Evolutionary conservation across 2,797 vertebrate genomes (phyloP).

Genomic region (Rousettus madagascariensis): DNA sequence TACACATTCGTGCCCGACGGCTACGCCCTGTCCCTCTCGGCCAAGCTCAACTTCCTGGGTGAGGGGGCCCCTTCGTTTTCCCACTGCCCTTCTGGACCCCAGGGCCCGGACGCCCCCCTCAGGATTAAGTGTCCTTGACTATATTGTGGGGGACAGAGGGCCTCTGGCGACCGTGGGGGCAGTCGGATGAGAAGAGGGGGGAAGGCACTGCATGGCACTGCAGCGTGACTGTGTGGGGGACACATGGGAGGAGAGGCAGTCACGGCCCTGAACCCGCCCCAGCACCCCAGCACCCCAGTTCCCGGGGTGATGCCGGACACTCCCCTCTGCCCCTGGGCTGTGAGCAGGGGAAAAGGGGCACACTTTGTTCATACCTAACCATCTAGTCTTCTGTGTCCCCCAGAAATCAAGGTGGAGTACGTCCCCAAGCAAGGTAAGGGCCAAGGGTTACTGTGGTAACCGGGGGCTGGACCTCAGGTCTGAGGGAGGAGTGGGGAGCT

Average conservation of each 20-base stretch:
- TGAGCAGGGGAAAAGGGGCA: background rate
- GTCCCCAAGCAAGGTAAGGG: constrained; percentile 86
- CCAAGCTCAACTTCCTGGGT: constrained; percentile 96
- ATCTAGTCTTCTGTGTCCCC: background rate
- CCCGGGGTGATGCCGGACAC: background rate
- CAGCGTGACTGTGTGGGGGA: background rate
- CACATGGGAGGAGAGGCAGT: too few species aligned
- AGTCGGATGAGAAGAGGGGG: background rate
- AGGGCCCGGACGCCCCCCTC: background rate
- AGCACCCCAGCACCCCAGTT: background rate
- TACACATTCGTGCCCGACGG: constrained; percentile 94
- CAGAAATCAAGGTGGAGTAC: constrained; percentile 93
- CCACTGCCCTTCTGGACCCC: background rate
- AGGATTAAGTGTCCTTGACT: background rate
- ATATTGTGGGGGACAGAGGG: background rate
- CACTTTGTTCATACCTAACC: background rate
- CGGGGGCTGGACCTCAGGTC: rapidly evolving
- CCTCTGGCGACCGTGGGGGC: too few species aligned
- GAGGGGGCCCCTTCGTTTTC: background rate
- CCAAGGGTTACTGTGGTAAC: background rate
- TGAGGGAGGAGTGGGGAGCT: background rate
- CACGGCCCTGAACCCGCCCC: background rate
- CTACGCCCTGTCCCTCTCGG: constrained; percentile 91
- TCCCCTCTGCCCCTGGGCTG: background rate
- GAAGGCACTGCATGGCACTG: rapidly evolving